These are phyloP conservation scores for Eristalinus sepulchralis DNA, from an alignment of 2,888 invertebrate species.

Conservation along the genomic window DNA sequence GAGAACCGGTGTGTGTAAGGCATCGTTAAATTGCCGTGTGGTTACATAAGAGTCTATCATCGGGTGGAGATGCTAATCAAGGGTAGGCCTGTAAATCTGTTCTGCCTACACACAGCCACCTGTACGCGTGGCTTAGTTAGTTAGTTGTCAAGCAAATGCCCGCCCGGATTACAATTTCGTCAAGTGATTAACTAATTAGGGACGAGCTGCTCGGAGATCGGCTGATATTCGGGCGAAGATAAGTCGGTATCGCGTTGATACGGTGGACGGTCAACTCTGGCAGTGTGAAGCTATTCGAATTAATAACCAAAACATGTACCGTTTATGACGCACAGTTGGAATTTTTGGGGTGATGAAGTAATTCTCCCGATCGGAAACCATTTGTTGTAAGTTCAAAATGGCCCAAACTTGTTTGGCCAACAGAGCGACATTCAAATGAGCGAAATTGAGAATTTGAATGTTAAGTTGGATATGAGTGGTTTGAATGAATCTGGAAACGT, in stretches of 20 bases:
- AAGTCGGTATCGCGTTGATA: background rate
- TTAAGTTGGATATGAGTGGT: too few species aligned
- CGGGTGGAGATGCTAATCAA: too few species aligned
- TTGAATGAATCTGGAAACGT: too few species aligned
- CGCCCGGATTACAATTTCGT: background rate
- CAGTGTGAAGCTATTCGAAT: background rate
- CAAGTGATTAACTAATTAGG: background rate
- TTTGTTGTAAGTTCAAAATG: too few species aligned
- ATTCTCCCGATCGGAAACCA: too few species aligned
- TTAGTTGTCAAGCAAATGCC: background rate
- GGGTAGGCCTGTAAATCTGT: background rate
- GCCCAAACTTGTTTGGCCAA: too few species aligned
- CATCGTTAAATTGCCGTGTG: background rate
- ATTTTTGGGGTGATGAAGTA: too few species aligned
- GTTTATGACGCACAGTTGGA: too few species aligned
- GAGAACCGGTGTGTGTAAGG: background rate
- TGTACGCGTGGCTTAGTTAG: background rate
- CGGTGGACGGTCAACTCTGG: background rate
- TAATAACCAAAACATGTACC: background rate
- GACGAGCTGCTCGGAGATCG: background rate
- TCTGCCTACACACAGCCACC: background rate
- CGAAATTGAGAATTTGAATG: too few species aligned
- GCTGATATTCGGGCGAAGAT: background rate
- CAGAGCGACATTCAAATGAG: too few species aligned
- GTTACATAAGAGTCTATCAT: background rate